phyloP scores from a whole-genome alignment of 1,140 invertebrate species.

The Lepidurus couesii region DNA sequence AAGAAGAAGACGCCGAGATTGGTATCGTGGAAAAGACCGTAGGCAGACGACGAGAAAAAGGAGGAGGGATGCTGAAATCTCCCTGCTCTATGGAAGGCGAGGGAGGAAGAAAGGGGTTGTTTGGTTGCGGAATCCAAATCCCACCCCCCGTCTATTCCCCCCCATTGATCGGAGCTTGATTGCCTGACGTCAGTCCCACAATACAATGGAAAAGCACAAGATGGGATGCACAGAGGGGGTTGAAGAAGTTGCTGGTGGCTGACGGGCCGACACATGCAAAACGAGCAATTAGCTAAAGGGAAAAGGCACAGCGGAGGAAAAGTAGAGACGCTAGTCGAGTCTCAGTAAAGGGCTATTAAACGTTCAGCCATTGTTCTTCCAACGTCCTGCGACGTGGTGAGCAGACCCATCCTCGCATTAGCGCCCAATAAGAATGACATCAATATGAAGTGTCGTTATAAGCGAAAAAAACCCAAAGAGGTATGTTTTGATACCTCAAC shows the following conservation, averaged over 20 bases:
- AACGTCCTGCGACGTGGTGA: no score
- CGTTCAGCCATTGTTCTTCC: no score
- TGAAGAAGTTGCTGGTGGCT: slow-evolving; percentile 3
- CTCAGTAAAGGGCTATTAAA: no score
- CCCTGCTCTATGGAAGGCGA: background rate
- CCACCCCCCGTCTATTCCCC: background rate
- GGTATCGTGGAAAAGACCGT: background rate
- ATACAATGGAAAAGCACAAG: background rate
- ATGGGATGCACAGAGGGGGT: background rate
- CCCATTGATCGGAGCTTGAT: slow-evolving; percentile 16
- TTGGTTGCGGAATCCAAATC: slow-evolving; percentile 1
- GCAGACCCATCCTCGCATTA: no score
- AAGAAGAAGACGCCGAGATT: background rate
- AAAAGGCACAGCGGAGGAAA: background rate
- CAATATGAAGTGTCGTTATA: no score
- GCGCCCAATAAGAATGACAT: no score
- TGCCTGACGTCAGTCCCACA: slow-evolving; percentile 11
- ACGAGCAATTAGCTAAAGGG: slow-evolving; percentile 18
- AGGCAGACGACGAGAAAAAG: background rate
- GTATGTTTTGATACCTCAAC: no score
- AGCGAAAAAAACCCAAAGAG: no score
- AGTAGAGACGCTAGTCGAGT: background rate
- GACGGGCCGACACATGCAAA: slow-evolving; percentile 20
- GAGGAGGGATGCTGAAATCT: background rate
- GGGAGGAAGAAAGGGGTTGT: background rate